Evolutionary conservation across 2,113 vertebrate species (phyloP), one percentile per base, ranked within the genome.

Genomic region (Megaceryle torquata): DNA sequence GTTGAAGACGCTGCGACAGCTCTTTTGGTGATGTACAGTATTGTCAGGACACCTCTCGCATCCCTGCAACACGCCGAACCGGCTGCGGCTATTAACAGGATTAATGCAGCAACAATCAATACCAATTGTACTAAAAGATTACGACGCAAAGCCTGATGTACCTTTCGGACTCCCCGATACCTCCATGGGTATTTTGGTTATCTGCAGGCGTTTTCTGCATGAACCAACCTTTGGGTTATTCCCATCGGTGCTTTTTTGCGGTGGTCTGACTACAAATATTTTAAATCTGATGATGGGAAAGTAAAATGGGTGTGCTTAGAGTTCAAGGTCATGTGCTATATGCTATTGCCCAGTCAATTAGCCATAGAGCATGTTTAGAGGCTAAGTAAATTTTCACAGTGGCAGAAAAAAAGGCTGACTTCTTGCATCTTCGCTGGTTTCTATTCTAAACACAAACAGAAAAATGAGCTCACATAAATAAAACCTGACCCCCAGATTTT

Each of bases 11-110:
- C 71, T 59, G 76, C 53, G 35, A 82, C 70, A 86, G 86, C 89
- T 95, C 93, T 95, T 93, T 84, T 35, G 50, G 65, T n/a, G 91
- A 96, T 64, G 53, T 57, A 61, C 13, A 3, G 86, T 11, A 76
- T 63, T 72, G 88, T 83, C 93, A 95, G 88, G 96, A 91, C 94
- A 91, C 87, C 91, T 65, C 90, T 90, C 88, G 31, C 80, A 60
- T 60, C 84, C 86, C 82, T 24, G 88, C 75, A 50, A 80, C 94
- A 56, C 9, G 53, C 80, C 44, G 26, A 88, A 81, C 48, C 2
- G 65, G 81, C 86, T 65, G 79, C 13, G 18, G 93, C 91, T 96
- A 88, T 91, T 94, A 96, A 76, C 84, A n/a, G 89, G 95, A 91
- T 90, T 74, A 81, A 67, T 69, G 50, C 71, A 61, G 61, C 94